Conservation (phyloP, 2,888 invertebrate species). For the Diarsia mendica region DNA sequence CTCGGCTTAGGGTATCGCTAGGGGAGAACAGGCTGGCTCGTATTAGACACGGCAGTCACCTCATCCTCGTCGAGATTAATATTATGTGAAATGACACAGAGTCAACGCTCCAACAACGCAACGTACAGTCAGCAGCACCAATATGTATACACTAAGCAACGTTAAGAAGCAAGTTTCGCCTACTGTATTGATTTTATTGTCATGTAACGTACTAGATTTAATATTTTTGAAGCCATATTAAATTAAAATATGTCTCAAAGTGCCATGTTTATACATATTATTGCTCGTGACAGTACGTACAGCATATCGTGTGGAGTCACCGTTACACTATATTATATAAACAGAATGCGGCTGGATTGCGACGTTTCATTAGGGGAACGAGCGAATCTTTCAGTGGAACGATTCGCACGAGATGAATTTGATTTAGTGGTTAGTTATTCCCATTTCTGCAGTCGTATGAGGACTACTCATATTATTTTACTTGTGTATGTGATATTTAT, state of each 20-base stretch:
- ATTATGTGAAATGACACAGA: neutral
- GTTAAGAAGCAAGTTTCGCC: no score
- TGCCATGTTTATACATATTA: no score
- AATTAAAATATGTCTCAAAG: no score
- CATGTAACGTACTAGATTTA: no score
- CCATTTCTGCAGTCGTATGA: slow-evolving; percentile 37
- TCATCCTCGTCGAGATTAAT: neutral
- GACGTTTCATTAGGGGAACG: slow-evolving; percentile 82
- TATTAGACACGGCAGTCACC: neutral
- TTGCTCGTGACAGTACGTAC: neutral
- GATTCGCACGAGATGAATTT: slow-evolving; percentile 72
- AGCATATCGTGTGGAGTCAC: neutral
- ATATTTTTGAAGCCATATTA: no score
- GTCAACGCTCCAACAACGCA: neutral
- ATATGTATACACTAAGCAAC: no score
- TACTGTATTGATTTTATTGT: no score
- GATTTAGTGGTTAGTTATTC: slow-evolving; percentile 75
- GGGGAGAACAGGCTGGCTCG: neutral
- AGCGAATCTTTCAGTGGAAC: slow-evolving; percentile 75
- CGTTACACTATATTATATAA: slow-evolving; percentile 46
- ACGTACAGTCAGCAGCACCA: neutral
- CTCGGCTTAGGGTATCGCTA: no score
- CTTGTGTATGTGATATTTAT: neutral
- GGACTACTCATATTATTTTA: slow-evolving; percentile 26
- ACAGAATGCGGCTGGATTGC: slow-evolving; percentile 69